Base-by-base conservation (phyloP, 2,888 invertebrate species). In the Elgonia sp. region DNA sequence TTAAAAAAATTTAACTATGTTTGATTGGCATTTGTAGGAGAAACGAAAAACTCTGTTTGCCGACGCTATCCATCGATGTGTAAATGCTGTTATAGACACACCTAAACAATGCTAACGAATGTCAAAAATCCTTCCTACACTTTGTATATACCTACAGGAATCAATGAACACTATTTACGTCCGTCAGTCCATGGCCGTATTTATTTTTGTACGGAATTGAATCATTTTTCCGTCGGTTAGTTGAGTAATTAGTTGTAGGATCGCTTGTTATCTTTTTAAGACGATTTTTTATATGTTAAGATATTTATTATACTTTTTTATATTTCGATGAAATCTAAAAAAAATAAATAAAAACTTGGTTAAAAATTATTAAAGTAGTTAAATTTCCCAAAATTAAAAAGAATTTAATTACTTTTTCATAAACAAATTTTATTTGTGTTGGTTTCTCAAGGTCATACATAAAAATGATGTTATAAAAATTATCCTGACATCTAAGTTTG, bases 11-110 rank as follows among this genome's bases (percentile, higher is more conserved):
- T 87, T 72, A 87, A 76, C 87, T 80, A 55, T 42, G 20, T 87
- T 84, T 84, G 87, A 87, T 84, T 87, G 87, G 84, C 87, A 87
- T 81, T 81, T 77, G 73, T 46, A 82, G 63, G 63, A 69, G 75
- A 84, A 87, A 87, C 73, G 73, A 83, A 87, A 87, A 87, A 77
- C 69, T 72, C 67, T 80, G 63, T 84, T 87, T 83, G 83, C 20
- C 46, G 39, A 70, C 70, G 67, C 65, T 62, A 83, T 82, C 72
- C 77, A 65, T 39, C 72, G 73, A 77, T 65, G 82, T 86, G 86
- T 82, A 69, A 86, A 81, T 82, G 86, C 81, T 86, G 81, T 86
- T 86, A 82, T 76, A 82, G 69, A 69, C 57, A 57, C 55, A 75
- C 46, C 65, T 55, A 82, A 77, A 82, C 86, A 82, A 82, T 73